Evolutionary conservation across 2,888 invertebrate species (phyloP), one percentile per base, ranked within the genome.

Genomic region (Drosophila paramelanica): DNA sequence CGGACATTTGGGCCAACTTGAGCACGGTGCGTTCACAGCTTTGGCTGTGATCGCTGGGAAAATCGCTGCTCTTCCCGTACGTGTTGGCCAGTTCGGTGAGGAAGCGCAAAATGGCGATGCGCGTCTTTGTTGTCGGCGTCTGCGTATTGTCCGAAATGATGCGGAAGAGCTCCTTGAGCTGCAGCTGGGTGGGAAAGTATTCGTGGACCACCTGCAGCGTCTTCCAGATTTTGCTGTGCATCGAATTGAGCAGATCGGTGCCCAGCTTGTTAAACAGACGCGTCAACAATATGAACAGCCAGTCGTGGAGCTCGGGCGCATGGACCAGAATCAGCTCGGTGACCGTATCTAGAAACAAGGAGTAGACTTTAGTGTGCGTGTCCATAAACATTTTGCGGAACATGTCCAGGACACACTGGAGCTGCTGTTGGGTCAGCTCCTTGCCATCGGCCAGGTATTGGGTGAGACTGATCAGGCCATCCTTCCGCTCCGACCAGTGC

Each of bases 301-400:
- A 99, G 91, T 97, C 98, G 86, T 96, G 95, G 55, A 99, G 94
- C 90, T 98, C 98, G 73, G 95, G 95, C 90, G 96, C 96, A 93
- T 99, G 98, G 41, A 96, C 95, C 70, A 95, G 93, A 58, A 99
- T 95, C 87, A 99, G 94, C 91, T 98, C 98, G 88, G 97, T 96
- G 42, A 99, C 95, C 0, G 98, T 97, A 91, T 99, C 99, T 90
- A 99, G 93, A 92, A 98, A 98, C 67, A 98, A 93, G 50, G 97
- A 96, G 93, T 99, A 97, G 78, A 98, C 98, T 93, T 97, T 96
- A 84, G 98, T 95, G 93, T 99, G 97, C 3, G 98, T 97, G 93
- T 99, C 99, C 94, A 98, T 98, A 92, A 99, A 98, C 97, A 99
- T 98, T 93, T 97, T 96, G 71, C 97, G 96, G 90, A 98, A 97